Percentiles rank a stretch among this genome's conserved stretches.
These are phyloP conservation scores for Zhuqinia jingwanae DNA, from an alignment of 2,888 invertebrate species.

Conservation along the genomic window DNA sequence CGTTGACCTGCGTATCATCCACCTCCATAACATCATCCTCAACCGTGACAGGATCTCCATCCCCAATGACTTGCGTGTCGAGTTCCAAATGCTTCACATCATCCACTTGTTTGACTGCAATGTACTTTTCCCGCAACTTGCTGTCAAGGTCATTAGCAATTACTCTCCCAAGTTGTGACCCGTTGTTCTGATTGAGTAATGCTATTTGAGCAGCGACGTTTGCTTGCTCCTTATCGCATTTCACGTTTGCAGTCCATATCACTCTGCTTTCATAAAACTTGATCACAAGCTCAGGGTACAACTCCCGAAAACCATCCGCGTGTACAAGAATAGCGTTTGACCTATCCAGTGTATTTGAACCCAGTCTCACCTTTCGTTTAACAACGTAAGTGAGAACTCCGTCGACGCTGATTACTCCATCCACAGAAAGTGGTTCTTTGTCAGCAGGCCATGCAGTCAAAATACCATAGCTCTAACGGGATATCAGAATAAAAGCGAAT, in stretches of 20 bases:
- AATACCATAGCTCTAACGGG: constrained; percentile 59
- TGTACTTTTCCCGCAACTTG: background rate
- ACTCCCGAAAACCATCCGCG: constrained; percentile 25
- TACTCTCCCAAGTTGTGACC: background rate
- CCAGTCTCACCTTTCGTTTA: constrained; percentile 18
- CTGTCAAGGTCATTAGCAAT: background rate
- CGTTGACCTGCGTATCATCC: background rate
- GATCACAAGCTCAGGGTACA: constrained; percentile 68
- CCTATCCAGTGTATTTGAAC: background rate
- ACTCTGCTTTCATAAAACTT: constrained; percentile 62
- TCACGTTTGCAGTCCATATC: background rate
- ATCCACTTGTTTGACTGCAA: background rate
- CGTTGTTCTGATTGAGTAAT: constrained; percentile 13
- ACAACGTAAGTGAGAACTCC: constrained; percentile 52
- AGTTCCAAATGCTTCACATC: background rate
- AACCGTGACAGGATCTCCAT: background rate
- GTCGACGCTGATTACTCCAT: constrained; percentile 54
- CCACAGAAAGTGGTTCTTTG: constrained; percentile 54
- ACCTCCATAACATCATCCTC: background rate
- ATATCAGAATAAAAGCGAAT: no score
- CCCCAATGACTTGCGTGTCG: constrained; percentile 3
- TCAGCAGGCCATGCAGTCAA: constrained; percentile 54
- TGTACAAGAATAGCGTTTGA: constrained; percentile 50
- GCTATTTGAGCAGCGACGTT: constrained; percentile 35
- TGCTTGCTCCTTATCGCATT: constrained; percentile 38